phyloP scores from a whole-genome alignment of 2,113 vertebrate species.

The Poecilia latipinna region DNA sequence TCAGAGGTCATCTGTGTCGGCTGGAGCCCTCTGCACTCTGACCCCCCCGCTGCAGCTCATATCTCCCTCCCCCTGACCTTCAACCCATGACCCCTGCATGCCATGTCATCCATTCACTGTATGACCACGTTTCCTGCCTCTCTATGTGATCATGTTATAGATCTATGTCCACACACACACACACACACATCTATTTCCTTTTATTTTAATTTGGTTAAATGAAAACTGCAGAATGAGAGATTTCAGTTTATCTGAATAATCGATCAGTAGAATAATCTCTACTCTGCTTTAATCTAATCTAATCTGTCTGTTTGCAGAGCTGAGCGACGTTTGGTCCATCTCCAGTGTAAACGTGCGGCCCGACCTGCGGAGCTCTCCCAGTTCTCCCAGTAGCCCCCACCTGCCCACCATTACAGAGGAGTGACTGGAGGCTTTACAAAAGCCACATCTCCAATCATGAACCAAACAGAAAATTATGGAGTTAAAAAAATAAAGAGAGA shows the following conservation, averaged over 20 bases:
- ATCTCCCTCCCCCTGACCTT: conserved; percentile 67
- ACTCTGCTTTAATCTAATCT: not conserved
- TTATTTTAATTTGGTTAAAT: too few relatives aligned
- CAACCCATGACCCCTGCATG: conserved; percentile 65
- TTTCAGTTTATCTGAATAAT: too few relatives aligned
- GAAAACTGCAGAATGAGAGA: too few relatives aligned
- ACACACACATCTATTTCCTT: too few relatives aligned
- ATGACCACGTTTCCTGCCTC: conserved; percentile 19
- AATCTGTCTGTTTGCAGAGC: conserved; percentile 65
- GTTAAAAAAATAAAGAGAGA: not conserved
- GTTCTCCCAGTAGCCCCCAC: conserved; percentile 58
- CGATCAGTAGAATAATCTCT: too few relatives aligned
- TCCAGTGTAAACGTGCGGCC: conserved; percentile 72
- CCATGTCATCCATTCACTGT: conserved; percentile 54
- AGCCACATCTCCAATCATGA: not conserved
- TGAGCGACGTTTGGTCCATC: conserved; percentile 83
- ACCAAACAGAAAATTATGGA: not conserved
- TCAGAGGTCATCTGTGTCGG: conserved; percentile 66
- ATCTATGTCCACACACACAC: not conserved
- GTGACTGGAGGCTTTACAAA: conserved; percentile 21
- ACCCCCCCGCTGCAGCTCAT: conserved; percentile 55
- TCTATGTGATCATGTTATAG: not conserved
- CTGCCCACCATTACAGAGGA: conserved; percentile 80
- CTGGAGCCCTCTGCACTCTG: conserved; percentile 74
- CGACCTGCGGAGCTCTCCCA: conserved; percentile 67